phyloP scores from a whole-genome alignment of 2,797 vertebrate genomes.

The Pteropus rufus region DNA sequence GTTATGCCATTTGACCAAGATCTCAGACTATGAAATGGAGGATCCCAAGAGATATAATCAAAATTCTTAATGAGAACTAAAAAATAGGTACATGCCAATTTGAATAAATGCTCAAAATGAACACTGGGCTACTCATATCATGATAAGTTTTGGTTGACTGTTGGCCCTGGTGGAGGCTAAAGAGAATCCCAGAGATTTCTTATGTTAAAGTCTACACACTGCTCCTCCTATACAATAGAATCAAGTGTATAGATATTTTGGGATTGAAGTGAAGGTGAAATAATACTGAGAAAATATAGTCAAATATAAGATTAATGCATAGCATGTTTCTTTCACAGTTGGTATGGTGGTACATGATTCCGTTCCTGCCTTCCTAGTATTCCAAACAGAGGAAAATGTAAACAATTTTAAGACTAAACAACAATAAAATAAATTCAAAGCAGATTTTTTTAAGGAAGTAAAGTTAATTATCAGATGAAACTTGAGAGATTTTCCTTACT shows the following conservation, averaged over 20 bases:
- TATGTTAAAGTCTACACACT: not conserved
- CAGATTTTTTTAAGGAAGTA: not conserved
- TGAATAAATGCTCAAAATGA: not conserved
- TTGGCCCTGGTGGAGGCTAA: not conserved
- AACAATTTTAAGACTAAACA: not conserved
- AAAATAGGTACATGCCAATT: not conserved
- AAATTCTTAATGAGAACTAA: not conserved
- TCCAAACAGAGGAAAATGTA: not conserved
- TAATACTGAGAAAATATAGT: not conserved
- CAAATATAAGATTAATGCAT: not conserved
- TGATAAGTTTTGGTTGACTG: not conserved
- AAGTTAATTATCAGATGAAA: not conserved
- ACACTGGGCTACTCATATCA: not conserved
- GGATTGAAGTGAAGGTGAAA: not conserved
- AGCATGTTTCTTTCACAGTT: fast-evolving
- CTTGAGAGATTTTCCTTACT: not conserved
- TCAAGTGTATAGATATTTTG: not conserved
- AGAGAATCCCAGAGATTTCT: not conserved
- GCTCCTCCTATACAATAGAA: not conserved
- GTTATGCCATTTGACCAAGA: not conserved
- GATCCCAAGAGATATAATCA: not conserved
- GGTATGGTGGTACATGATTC: not conserved
- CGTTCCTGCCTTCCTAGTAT: not conserved
- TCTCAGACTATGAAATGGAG: not conserved
- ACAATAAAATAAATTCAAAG: not conserved